These are phyloP conservation scores for Capitella teleta DNA, from an alignment of 1,140 invertebrate genomes.

Conservation along the genomic window DNA sequence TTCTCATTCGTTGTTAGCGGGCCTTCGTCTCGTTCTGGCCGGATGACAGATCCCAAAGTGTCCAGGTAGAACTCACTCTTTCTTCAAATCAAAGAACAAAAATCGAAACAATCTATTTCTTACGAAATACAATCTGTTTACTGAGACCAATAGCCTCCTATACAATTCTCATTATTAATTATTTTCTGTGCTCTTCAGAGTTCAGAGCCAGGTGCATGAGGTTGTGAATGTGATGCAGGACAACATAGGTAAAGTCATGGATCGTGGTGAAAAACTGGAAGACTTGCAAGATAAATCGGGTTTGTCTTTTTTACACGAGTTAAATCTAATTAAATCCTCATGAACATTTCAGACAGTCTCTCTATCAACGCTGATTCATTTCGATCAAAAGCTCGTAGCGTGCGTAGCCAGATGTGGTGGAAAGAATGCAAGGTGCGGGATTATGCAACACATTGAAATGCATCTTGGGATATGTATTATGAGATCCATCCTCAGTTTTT, in stretches of 20 bases:
- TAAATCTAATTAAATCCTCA: not conserved
- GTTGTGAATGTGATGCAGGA: constrained; percentile 49
- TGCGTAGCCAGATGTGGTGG: constrained; percentile 1
- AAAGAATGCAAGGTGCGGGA: constrained; percentile 2
- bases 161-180: no score
- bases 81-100: no score
- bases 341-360: not conserved
- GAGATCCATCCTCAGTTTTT: no score
- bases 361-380: not conserved
- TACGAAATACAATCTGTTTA: no score
- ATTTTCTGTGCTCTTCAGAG: constrained; percentile 30
- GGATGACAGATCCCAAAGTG: no score
- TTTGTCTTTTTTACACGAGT: constrained; percentile 6
- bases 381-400: not conserved
- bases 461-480: no score
- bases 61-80: no score
- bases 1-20: no score
- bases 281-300: constrained; percentile 48
- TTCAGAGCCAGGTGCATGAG: constrained; percentile 47
- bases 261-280: constrained; percentile 48
- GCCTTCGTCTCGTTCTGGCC: no score
- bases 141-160: no score
- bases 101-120: no score
- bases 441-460: no score
- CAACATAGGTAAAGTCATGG: constrained; percentile 48